Evolutionary conservation across 2,888 invertebrate species (phyloP).

Genomic region (Hermaeophaga mercurialis): DNA sequence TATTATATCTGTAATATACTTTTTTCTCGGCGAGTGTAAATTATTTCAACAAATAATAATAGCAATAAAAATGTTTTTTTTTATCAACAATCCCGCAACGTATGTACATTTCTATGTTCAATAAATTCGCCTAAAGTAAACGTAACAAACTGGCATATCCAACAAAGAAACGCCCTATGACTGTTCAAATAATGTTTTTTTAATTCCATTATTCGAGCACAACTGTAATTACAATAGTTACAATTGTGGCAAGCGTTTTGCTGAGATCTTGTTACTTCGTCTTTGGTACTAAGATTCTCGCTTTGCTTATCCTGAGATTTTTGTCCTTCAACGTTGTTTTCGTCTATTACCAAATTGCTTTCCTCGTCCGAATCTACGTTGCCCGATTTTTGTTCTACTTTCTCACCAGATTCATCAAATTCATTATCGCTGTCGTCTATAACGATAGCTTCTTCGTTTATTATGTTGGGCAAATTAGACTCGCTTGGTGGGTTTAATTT

Average conservation of each 20-base stretch:
- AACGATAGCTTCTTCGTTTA: background rate
- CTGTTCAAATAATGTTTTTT: conserved; percentile 24
- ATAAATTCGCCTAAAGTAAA: conserved; percentile 9
- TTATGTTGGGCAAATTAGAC: background rate
- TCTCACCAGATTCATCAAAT: background rate
- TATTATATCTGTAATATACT: too few relatives aligned
- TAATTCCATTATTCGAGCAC: conserved; percentile 16
- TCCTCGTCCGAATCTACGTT: conserved; percentile 21
- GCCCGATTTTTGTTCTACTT: background rate
- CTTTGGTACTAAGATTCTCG: background rate
- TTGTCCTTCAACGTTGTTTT: conserved; percentile 8
- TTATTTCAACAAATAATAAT: too few relatives aligned
- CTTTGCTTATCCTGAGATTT: background rate
- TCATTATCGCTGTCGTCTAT: conserved; percentile 1
- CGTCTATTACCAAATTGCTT: conserved; percentile 31
- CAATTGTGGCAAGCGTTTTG: conserved; percentile 19
- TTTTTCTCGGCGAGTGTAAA: too few relatives aligned
- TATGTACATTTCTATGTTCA: conserved; percentile 22
- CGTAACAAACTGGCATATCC: conserved; percentile 22
- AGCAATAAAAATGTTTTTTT: too few relatives aligned
- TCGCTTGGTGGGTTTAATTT: background rate
- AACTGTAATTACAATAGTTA: conserved; percentile 18
- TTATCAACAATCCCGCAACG: background rate
- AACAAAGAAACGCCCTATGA: conserved; percentile 26
- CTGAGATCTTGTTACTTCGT: conserved; percentile 1